Conservation (phyloP, 2,797 vertebrate genomes). For the Brachyalestes nurse region DNA sequence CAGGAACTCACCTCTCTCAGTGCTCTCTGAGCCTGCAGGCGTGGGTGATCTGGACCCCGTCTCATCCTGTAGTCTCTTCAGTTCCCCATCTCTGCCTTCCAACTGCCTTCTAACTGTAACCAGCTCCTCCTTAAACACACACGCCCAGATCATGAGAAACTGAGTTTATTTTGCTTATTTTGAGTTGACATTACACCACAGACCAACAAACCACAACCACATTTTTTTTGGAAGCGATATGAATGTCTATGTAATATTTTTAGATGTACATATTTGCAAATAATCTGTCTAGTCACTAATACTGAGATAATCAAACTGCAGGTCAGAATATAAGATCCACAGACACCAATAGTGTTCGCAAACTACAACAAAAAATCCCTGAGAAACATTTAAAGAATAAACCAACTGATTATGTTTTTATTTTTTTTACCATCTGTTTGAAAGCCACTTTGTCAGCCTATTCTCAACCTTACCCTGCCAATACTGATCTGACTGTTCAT, state of each 20-base stretch:
- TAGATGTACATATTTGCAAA: too few species aligned
- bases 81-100: conserved; percentile 88
- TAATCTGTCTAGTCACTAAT: too few species aligned
- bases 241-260: background rate
- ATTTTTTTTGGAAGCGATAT: background rate
- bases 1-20: conserved; percentile 85
- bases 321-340: too few species aligned
- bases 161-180: too few species aligned
- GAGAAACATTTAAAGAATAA: too few species aligned
- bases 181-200: background rate
- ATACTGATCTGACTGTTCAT: too few species aligned
- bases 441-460: background rate
- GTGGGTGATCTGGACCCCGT: conserved; percentile 74
- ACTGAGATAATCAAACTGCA: too few species aligned
- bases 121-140: conserved; percentile 86
- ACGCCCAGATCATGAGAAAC: background rate
- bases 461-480: background rate
- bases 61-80: conserved; percentile 87
- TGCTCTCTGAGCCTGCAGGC: conserved; percentile 77
- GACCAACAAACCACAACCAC: background rate
- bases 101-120: conserved; percentile 86
- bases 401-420: too few species aligned
- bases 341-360: too few species aligned
- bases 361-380: too few species aligned
- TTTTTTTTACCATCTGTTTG: background rate